These are phyloP conservation scores for Meandrusa payeni DNA, from an alignment of 2,888 invertebrate genomes.

Conservation along the genomic window DNA sequence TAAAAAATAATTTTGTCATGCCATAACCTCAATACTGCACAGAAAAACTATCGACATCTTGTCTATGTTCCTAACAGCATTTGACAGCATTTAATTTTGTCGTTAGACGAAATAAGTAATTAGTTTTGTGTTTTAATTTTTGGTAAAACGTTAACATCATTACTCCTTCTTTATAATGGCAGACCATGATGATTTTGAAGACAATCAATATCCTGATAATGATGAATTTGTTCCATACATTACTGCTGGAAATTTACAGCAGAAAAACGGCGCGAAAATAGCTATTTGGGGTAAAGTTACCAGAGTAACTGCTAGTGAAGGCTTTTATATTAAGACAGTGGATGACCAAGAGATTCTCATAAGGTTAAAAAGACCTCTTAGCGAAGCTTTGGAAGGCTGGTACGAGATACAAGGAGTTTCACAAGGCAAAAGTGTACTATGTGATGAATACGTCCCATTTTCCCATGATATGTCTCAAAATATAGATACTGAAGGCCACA, in stretches of 20 bases:
- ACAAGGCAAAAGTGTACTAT: conserved; percentile 66
- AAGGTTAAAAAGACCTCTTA: conserved; percentile 56
- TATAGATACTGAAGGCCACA: conserved; percentile 68
- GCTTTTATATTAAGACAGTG: conserved; percentile 68
- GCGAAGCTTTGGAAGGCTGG: conserved; percentile 71
- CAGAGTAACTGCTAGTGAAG: conserved; percentile 66
- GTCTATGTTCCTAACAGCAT: no score
- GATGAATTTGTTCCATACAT: conserved; percentile 73
- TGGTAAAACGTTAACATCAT: not conserved
- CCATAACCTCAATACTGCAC: no score
- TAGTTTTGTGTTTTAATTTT: no score
- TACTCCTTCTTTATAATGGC: conserved; percentile 43
- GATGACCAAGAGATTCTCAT: conserved; percentile 72
- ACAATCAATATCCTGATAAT: conserved; percentile 70
- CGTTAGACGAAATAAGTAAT: no score
- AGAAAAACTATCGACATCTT: no score
- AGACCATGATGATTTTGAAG: conserved; percentile 70
- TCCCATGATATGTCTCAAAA: conserved; percentile 60
- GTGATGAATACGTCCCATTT: conserved; percentile 69
- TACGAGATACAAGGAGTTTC: conserved; percentile 70
- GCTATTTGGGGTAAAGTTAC: conserved; percentile 72
- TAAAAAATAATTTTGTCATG: no score
- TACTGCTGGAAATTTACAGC: conserved; percentile 64
- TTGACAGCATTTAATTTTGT: no score
- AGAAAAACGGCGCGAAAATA: conserved; percentile 72